A percentile compares a stretch with the other conserved stretches of the same genome.
These are phyloP conservation scores for Pogonognathellus flavescens DNA, from an alignment of 1,140 invertebrate genomes.

Conservation along the genomic window DNA sequence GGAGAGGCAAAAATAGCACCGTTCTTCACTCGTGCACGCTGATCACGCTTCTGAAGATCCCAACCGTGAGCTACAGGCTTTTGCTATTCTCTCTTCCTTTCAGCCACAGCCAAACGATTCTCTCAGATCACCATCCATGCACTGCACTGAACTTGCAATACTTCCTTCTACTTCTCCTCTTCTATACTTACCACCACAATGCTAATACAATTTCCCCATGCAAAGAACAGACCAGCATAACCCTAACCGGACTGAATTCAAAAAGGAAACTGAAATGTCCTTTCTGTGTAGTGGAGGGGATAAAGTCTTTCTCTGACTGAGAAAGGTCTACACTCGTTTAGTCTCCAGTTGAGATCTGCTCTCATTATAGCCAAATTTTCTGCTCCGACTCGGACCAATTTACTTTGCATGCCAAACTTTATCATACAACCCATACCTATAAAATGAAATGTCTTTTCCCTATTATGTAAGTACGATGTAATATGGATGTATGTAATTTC, in stretches of 20 bases:
- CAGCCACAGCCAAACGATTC: not conserved
- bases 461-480: no score
- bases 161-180: not conserved
- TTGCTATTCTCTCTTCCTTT: not conserved
- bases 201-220: slow-evolving; percentile 2
- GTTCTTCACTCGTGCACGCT: slow-evolving; percentile 30
- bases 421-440: no score
- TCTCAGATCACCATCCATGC: not conserved
- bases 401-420: no score
- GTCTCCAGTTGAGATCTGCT: not conserved
- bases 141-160: not conserved
- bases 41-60: slow-evolving; percentile 29
- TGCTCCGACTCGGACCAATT: not conserved
- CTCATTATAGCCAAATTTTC: not conserved
- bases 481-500: no score
- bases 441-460: not conserved
- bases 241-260: not conserved
- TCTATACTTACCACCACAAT: not conserved
- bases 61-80: slow-evolving; percentile 15
- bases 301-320: not conserved
- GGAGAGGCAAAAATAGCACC: not conserved
- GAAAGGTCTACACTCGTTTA: no score
- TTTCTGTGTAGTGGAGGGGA: not conserved
- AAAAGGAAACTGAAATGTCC: not conserved
- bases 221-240: not conserved